These are phyloP conservation scores for Cecropterus lyciades DNA, from an alignment of 1,140 invertebrate species.

Conservation along the genomic window DNA sequence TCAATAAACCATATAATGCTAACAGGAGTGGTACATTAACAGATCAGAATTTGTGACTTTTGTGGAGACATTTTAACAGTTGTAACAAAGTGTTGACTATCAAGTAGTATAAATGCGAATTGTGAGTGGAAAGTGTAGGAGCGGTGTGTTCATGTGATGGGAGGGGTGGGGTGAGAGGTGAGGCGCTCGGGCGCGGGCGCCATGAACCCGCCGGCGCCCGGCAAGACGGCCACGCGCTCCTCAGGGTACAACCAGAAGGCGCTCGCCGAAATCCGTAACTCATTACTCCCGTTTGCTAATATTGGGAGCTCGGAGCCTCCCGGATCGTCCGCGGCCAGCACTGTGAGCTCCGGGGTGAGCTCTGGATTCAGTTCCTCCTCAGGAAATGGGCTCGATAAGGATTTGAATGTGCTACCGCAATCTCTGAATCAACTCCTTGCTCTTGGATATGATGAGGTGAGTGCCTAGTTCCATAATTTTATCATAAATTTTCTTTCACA, in stretches of 20 bases:
- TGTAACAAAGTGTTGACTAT: slow-evolving; percentile 41
- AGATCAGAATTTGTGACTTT: neutral
- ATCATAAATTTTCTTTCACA: neutral
- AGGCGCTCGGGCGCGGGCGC: slow-evolving; percentile 82
- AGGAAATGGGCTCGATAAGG: slow-evolving; percentile 86
- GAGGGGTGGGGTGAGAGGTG: slow-evolving; percentile 79
- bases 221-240: slow-evolving; percentile 89
- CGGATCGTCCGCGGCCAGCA: slow-evolving; percentile 90
- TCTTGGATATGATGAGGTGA: slow-evolving; percentile 89
- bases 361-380: slow-evolving; percentile 84
- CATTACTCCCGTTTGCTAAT: slow-evolving; percentile 93
- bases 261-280: slow-evolving; percentile 94
- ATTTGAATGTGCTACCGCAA: slow-evolving; percentile 84
- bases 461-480: slow-evolving; percentile 11
- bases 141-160: slow-evolving; percentile 72
- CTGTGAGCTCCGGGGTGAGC: slow-evolving; percentile 89
- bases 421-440: slow-evolving; percentile 86
- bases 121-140: slow-evolving; percentile 60
- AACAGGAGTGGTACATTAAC: slow-evolving; percentile 10
- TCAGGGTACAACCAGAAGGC: slow-evolving; percentile 95
- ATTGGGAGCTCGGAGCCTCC: slow-evolving; percentile 85
- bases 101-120: slow-evolving; percentile 59
- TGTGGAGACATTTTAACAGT: slow-evolving; percentile 5
- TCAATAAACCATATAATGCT: neutral
- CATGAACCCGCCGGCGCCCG: slow-evolving; percentile 88